phyloP scores from a whole-genome alignment of 2,113 vertebrate genomes.

The Rhea americana region DNA sequence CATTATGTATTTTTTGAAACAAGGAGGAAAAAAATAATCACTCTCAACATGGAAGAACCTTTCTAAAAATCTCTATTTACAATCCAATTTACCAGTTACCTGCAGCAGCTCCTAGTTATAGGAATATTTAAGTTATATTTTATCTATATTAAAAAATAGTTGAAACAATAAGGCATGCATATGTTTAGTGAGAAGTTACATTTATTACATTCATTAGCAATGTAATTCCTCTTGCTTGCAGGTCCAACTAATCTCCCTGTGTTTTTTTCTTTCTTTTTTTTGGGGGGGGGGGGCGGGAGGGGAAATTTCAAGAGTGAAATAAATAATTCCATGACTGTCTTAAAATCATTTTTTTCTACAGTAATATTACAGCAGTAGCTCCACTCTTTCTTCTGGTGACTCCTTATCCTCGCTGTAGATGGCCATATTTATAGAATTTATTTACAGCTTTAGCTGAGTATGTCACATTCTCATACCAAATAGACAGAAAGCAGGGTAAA shows the following conservation, averaged over 20 bases:
- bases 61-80: neutral
- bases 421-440: neutral
- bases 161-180: neutral
- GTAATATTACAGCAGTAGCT: neutral
- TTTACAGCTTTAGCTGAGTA: no score
- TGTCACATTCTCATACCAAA: neutral
- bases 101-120: neutral
- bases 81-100: neutral
- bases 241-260: neutral
- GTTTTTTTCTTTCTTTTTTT: no score
- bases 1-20: neutral
- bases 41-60: neutral
- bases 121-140: neutral
- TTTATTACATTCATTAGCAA: neutral
- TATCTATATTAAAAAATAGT: neutral
- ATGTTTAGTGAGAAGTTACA: neutral
- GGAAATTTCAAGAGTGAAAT: neutral
- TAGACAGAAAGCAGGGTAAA: neutral
- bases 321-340: no score
- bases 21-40: neutral
- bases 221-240: neutral
- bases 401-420: neutral
- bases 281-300: no score
- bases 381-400: neutral
- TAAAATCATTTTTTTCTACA: neutral